Base-by-base conservation (phyloP, 2,797 vertebrate genomes). In the Cynopterus sphinx region DNA sequence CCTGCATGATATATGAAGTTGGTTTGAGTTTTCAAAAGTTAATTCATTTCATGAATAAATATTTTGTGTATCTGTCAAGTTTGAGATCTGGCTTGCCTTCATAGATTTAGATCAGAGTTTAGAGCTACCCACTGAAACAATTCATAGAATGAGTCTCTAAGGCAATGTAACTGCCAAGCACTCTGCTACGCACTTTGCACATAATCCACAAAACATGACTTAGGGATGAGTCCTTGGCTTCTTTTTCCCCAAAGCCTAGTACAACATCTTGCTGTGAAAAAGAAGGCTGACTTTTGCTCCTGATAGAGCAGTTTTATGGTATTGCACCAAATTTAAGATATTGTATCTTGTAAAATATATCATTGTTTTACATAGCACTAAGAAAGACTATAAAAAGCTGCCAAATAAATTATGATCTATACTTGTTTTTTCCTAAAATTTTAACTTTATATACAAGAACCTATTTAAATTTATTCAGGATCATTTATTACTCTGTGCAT, bases 271-370 rank as follows among this genome's bases (percentile, higher is more conserved):
- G 31, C 70, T 91, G 24, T 65, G 68, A 77, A 86, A 95, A 49
- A 67, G 59, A 90, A 81, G 53, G 36, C 41, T 93, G 74, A 70
- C 31, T 36, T 73, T 82, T 77, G 63, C 46, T 79, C 57, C 5
- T 70, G 65, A 33, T 41, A n/a, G 24, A 91, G 3, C 51, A 70
- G 6, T 17, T 83, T 87, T 57, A 71, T 36, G 61, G 13, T 78
- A 91, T 79, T 86, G 94, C 87, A 96, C 94, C 78, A 87, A 84
- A 96, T 55, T 79, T 65, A 46, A 49, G 74, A 82, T 91, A 94
- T 51, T 28, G 15, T 55, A 78, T 92, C 94, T 79, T 88, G 0
- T 91, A 85, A 94, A 96, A 92, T 51, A 92, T 43, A 92, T 49
- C 87, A 24, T 83, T 92, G 87, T 84, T 94, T 87, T 89, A 88